Percentiles rank a stretch among this genome's conserved stretches.
phyloP scores from a whole-genome alignment of 2,888 invertebrate genomes.

The Pseudoips prasinana region DNA sequence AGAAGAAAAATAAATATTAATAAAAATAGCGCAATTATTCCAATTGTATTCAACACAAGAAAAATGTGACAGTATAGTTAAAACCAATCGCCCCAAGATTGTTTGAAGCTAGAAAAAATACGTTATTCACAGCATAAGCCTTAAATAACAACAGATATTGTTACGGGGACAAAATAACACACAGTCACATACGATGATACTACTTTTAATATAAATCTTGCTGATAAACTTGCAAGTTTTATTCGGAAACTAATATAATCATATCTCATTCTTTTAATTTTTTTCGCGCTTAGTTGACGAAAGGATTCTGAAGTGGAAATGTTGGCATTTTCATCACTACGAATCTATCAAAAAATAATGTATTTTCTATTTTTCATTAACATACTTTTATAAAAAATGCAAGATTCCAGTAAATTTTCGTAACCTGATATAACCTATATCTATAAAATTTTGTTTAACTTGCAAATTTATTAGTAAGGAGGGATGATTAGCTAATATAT shows the following conservation, averaged over 20 bases:
- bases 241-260: too few species aligned
- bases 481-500: conserved; percentile 32
- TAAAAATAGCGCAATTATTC: neutral
- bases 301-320: too few species aligned
- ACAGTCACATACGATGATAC: conserved; percentile 64
- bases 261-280: too few species aligned
- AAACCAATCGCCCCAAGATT: conserved; percentile 28
- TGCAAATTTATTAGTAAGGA: neutral
- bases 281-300: too few species aligned
- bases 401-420: too few species aligned
- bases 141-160: conserved; percentile 52
- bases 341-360: too few species aligned
- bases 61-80: neutral
- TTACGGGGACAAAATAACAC: conserved; percentile 58
- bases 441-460: too few species aligned
- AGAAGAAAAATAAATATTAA: neutral
- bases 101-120: conserved; percentile 17
- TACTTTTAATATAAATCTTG: conserved; percentile 38
- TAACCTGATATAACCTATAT: too few species aligned
- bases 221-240: conserved; percentile 3
- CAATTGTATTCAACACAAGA: neutral
- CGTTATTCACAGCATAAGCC: conserved; percentile 27
- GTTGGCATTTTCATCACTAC: too few species aligned
- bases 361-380: too few species aligned
- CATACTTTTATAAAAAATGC: too few species aligned